Evolutionary conservation across 2,888 invertebrate genomes (phyloP).

Genomic region (Dolichomitus sp.): DNA sequence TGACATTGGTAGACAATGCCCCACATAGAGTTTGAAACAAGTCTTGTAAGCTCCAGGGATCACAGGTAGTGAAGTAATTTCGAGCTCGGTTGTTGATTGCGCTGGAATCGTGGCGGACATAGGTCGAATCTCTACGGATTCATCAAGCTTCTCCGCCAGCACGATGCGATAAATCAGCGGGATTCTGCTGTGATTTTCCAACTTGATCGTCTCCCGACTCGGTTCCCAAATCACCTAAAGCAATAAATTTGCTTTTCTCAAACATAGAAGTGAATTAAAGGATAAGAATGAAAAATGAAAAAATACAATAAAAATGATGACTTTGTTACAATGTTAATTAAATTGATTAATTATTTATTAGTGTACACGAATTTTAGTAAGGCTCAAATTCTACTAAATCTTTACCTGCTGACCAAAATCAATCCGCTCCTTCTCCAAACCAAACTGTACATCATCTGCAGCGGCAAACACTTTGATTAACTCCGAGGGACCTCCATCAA

Average conservation of each 20-base stretch:
- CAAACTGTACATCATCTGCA: constrained; percentile 87
- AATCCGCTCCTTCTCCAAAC: constrained; percentile 84
- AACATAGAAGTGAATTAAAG: background rate
- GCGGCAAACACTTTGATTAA: constrained; percentile 86
- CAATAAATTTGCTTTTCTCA: constrained; percentile 1
- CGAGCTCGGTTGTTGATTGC: constrained; percentile 42
- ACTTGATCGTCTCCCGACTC: constrained; percentile 76
- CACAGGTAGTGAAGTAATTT: constrained; percentile 87
- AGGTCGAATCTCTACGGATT: constrained; percentile 47
- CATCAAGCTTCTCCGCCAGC: constrained; percentile 78
- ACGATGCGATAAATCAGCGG: constrained; percentile 86
- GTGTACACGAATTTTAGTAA: background rate
- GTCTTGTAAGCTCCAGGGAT: constrained; percentile 88
- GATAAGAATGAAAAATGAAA: background rate
- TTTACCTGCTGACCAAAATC: constrained; percentile 85
- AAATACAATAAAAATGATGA: no score
- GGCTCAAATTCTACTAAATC: background rate
- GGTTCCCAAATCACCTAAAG: constrained; percentile 84
- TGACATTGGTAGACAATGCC: constrained; percentile 83
- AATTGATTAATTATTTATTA: background rate
- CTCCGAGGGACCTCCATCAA: constrained; percentile 88
- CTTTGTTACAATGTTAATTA: background rate
- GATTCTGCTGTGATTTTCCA: constrained; percentile 87
- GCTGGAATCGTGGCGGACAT: constrained; percentile 36
- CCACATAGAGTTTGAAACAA: constrained; percentile 82